phyloP scores from a whole-genome alignment of 2,797 vertebrate genomes.

The Apodemus agrarius region DNA sequence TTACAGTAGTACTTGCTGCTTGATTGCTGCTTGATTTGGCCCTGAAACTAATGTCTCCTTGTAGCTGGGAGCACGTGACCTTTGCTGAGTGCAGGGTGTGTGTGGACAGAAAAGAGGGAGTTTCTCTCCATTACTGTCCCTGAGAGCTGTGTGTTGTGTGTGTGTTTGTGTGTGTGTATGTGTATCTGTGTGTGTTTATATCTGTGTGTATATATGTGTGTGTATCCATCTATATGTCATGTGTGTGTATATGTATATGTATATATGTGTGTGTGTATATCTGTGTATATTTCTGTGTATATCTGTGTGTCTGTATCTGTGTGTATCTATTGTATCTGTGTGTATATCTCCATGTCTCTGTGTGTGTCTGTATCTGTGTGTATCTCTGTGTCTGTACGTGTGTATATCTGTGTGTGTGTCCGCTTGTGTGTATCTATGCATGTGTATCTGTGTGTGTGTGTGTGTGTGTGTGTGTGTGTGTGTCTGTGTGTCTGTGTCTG shows the following conservation, averaged over 20 bases:
- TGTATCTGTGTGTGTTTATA: background rate
- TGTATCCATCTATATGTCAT: fast-evolving
- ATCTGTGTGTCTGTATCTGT: background rate
- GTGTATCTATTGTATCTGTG: background rate
- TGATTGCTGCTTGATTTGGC: background rate
- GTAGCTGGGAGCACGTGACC: background rate
- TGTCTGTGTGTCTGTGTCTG: background rate
- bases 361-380: background rate
- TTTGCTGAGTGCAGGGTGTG: background rate
- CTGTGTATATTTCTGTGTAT: background rate
- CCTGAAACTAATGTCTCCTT: background rate
- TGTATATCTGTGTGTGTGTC: background rate
- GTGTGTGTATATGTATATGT: background rate
- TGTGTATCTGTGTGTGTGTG: background rate
- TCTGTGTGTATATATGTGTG: background rate
- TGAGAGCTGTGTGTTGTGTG: background rate
- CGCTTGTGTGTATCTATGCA: background rate
- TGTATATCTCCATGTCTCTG: background rate
- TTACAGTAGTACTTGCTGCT: background rate
- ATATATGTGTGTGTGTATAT: background rate
- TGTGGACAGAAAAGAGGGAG: background rate
- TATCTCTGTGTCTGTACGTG: background rate
- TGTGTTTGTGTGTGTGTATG: background rate
- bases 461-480: background rate
- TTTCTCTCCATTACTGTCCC: fast-evolving